Base-by-base conservation (phyloP, 2,888 invertebrate genomes). In the Idaea dimidiata region DNA sequence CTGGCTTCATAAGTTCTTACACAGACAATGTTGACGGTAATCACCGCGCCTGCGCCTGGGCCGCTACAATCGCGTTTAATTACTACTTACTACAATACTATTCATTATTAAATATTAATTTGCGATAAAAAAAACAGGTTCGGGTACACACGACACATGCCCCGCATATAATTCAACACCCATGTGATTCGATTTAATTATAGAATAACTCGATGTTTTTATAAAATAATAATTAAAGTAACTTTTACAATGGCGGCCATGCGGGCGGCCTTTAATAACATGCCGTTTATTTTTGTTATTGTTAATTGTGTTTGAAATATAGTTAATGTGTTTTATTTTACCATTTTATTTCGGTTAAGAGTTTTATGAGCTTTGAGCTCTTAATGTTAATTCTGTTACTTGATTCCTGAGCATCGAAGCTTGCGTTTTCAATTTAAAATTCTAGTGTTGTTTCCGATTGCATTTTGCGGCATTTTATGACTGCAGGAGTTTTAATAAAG, bases 41-140 rank as follows among this genome's bases (percentile, higher is more conserved):
- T 87, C 85, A 43, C 43, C 43, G 43, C 43, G 43, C 24, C 24
- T 24, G 24, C 24, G 83, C 82, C 75, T 73, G 80, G 80, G 82
- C 87, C 84, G 86, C 84, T 86, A 84, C 88, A 88, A 89, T 88
- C 85, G 84, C 81, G 78, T 84, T 87, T 90, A 89, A 89, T 89
- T 89, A 89, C 87, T 86, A 87, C 86, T 84, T 84, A 86, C 86
- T 81, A 86, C 86, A 87, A 86, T 85, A 85, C 84, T 86, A 86
- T 86, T 87, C 87, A 86, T 87, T 88, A 88, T 88, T 87, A 86
- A 24, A 87, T 87, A 89, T 88, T 88, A 88, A 89, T 87, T 87
- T 82, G 81, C 86, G 82, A 86, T 84, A 84, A 82, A 84, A 88
- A 84, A 82, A 84, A 89, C 88, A 79, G 86, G 89, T 89, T 87